phyloP scores from a whole-genome alignment of 2,888 invertebrate species.

The Drosophila macrospina region DNA sequence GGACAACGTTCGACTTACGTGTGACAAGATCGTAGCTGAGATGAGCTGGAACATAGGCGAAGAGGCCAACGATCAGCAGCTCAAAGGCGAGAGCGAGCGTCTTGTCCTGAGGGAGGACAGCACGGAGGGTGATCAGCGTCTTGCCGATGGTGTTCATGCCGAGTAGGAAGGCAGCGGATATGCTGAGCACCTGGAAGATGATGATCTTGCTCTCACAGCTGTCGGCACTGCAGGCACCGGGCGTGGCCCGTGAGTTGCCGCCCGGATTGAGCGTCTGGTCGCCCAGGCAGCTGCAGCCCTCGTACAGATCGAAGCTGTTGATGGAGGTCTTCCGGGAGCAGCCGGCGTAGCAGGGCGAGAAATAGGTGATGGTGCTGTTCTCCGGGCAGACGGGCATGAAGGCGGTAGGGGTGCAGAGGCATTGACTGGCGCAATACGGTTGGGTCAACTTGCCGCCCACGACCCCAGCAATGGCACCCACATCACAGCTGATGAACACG shows the following conservation, averaged over 20 bases:
- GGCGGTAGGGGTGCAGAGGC: conserved; percentile 86
- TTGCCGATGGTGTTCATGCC: conserved; percentile 84
- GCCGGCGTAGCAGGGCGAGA: conserved; percentile 91
- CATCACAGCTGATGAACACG: conserved; percentile 86
- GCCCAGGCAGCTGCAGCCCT: conserved; percentile 86
- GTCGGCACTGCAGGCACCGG: conserved; percentile 87
- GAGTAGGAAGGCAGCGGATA: conserved; percentile 84
- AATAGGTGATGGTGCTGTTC: conserved; percentile 87
- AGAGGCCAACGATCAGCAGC: conserved; percentile 86
- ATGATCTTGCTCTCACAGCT: conserved; percentile 86
- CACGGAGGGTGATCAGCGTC: conserved; percentile 86
- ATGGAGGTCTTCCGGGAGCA: conserved; percentile 86
- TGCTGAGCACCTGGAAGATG: conserved; percentile 85
- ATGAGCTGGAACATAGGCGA: conserved; percentile 88
- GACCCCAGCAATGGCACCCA: conserved; percentile 86
- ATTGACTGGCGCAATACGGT: conserved; percentile 87
- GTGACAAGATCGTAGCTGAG: conserved; percentile 88
- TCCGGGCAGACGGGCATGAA: conserved; percentile 89
- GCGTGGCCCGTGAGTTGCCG: conserved; percentile 83
- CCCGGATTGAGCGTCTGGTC: conserved; percentile 65
- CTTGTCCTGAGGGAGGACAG: conserved; percentile 88
- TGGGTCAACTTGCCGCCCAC: conserved; percentile 84
- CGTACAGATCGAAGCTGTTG: conserved; percentile 86
- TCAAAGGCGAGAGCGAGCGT: conserved; percentile 87
- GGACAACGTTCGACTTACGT: conserved; percentile 82